phyloP scores from a whole-genome alignment of 2,888 invertebrate genomes.

The Patella depressa region DNA sequence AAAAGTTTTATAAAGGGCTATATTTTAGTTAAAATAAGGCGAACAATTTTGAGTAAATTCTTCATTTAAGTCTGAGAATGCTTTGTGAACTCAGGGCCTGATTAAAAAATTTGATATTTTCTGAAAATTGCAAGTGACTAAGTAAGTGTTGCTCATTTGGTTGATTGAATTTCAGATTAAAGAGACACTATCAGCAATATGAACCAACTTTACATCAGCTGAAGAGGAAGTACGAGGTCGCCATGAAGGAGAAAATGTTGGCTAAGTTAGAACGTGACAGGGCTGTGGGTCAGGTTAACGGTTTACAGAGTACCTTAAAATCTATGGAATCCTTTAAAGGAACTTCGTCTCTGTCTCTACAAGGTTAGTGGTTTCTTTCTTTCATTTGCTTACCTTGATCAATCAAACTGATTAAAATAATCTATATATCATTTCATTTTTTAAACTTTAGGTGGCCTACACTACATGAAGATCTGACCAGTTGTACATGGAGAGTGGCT shows the following conservation, averaged over 20 bases:
- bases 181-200: conserved; percentile 69
- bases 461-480: too few species aligned
- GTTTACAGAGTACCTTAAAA: conserved; percentile 65
- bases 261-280: conserved; percentile 70
- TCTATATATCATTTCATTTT: too few species aligned
- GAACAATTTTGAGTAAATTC: too few species aligned
- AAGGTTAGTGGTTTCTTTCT: background rate
- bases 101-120: background rate
- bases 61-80: too few species aligned
- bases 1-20: too few species aligned
- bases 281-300: conserved; percentile 69
- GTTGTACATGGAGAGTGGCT: too few species aligned
- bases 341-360: conserved; percentile 27
- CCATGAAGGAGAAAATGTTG: conserved; percentile 72
- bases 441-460: too few species aligned
- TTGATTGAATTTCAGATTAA: conserved; percentile 51
- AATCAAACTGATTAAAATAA: too few species aligned
- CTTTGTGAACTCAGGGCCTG: too few species aligned
- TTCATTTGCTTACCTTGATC: too few species aligned
- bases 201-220: conserved; percentile 70
- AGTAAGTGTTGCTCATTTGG: too few species aligned
- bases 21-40: too few species aligned
- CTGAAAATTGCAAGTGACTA: background rate
- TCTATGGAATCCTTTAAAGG: conserved; percentile 61
- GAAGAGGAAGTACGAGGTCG: conserved; percentile 70